Percentiles rank a stretch among this genome's conserved stretches.
These are phyloP conservation scores for Saiga tatarica DNA, from an alignment of 2,113 vertebrate species.

Conservation along the genomic window DNA sequence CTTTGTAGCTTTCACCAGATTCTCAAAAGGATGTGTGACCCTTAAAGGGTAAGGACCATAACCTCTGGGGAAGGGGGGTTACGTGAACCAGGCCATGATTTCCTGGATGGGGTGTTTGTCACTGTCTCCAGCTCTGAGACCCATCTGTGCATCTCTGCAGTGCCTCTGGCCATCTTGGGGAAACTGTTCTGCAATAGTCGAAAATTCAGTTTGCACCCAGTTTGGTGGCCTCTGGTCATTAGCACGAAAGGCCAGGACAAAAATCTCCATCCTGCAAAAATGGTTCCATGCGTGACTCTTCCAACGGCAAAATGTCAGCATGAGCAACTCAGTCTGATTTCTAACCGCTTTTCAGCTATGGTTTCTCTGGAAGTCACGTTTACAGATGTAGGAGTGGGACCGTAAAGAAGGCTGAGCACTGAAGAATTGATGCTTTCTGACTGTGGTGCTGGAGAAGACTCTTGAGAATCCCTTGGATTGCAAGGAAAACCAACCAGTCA, in stretches of 20 bases:
- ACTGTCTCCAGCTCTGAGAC: not conserved
- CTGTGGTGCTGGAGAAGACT: not conserved
- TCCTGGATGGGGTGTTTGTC: fast-evolving
- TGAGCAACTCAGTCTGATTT: not conserved
- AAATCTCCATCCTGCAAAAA: fast-evolving
- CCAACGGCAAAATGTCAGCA: not conserved
- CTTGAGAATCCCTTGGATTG: not conserved
- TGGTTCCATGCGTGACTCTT: fast-evolving
- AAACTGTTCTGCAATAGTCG: not conserved
- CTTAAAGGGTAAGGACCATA: not conserved
- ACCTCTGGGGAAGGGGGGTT: too few species aligned
- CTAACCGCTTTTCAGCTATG: not conserved
- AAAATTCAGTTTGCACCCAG: not conserved
- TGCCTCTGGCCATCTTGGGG: not conserved
- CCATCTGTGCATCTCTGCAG: fast-evolving
- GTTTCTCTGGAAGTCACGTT: not conserved
- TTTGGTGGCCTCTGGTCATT: not conserved
- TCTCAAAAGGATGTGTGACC: not conserved
- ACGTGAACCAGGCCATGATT: fast-evolving
- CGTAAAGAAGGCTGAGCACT: not conserved
- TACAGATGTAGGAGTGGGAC: not conserved
- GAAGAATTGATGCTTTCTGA: not conserved
- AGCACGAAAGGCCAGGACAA: not conserved
- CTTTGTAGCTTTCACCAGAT: not conserved
- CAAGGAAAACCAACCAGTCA: not conserved